Evolutionary conservation across 2,113 vertebrate genomes (phyloP), one percentile per base, ranked within the genome.

Genomic region (Aphyosemion australe): DNA sequence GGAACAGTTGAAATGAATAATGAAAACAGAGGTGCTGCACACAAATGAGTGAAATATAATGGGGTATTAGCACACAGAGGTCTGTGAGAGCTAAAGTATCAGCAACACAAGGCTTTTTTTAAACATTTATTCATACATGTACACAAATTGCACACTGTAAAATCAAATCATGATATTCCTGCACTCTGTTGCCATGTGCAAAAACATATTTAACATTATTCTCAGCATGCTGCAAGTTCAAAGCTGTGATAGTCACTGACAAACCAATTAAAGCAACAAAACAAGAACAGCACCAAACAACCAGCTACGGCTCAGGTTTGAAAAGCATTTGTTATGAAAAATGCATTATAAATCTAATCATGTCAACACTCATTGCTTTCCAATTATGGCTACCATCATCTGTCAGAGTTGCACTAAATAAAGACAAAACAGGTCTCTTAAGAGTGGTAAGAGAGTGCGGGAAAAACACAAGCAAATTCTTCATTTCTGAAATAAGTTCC

Each of bases 1-100:
- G 62, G 52, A 72, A 76, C 68, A 81, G 62, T 52, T 78, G 21
- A 75, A 67, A 85, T 86, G 59, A 90, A 86, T 85, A 80, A 85
- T 83, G 82, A 31, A 83, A 80, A 71, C 61, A 19, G 61, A 80
- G 76, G 20, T 83, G 60, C 57, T 67, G 48, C 37, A 78, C 42
- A 50, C n/a, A 55, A 65, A 79, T 70, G 63, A 84, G 39, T 75
- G 69, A 49, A 74, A 72, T 78, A 20, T 59, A 48, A 19, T 48
- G 84, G 75, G 50, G 16, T 41, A 47, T 19, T 69, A 64, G 84
- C 87, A 86, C 65, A 69, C 83, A 78, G 87, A 83, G 42, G 20
- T 47, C 47, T 31, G 31, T 55, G 61, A 67, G 62, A 26, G 26
- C 26, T 26, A 26, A 26, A 26, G 26, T 26, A 26, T 26, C 34